These are phyloP conservation scores for Hippopotamyrus pictus DNA, from an alignment of 2,797 vertebrate genomes.

Conservation along the genomic window DNA sequence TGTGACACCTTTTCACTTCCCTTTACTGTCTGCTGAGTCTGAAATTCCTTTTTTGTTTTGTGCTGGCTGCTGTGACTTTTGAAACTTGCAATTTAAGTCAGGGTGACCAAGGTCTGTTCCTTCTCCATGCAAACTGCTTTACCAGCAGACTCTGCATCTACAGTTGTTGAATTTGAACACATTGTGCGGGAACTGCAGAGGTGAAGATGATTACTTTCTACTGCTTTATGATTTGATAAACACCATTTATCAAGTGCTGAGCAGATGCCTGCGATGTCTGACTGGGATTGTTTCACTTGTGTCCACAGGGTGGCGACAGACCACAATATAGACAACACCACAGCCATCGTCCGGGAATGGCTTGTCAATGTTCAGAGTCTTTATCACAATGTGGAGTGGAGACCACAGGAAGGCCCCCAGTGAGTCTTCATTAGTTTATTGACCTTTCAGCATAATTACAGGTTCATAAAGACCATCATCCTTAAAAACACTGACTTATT, in stretches of 20 bases:
- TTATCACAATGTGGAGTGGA: slow-evolving; percentile 87
- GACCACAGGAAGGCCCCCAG: slow-evolving; percentile 73
- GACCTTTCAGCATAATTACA: background rate
- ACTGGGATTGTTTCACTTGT: background rate
- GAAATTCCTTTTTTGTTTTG: background rate
- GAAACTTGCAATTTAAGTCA: background rate
- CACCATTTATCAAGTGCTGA: background rate
- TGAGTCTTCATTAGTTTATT: slow-evolving; percentile 30
- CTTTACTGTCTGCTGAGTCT: background rate
- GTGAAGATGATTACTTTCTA: background rate
- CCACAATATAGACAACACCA: slow-evolving; percentile 79
- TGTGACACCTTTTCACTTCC: background rate
- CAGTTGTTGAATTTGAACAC: background rate
- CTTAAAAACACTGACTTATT: background rate
- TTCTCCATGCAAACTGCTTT: background rate
- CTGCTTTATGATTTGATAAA: background rate
- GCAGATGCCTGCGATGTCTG: background rate
- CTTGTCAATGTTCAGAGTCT: slow-evolving; percentile 70
- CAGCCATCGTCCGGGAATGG: slow-evolving; percentile 75
- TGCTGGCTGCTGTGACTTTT: background rate
- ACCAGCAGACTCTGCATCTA: background rate
- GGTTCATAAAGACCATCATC: background rate
- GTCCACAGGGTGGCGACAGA: slow-evolving; percentile 79
- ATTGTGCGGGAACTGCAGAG: background rate
- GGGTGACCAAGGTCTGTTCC: background rate